Percentiles rank a stretch among this genome's conserved stretches.
These are phyloP conservation scores for Gandaritis pyraliata DNA, from an alignment of 2,888 invertebrate species.

Conservation along the genomic window DNA sequence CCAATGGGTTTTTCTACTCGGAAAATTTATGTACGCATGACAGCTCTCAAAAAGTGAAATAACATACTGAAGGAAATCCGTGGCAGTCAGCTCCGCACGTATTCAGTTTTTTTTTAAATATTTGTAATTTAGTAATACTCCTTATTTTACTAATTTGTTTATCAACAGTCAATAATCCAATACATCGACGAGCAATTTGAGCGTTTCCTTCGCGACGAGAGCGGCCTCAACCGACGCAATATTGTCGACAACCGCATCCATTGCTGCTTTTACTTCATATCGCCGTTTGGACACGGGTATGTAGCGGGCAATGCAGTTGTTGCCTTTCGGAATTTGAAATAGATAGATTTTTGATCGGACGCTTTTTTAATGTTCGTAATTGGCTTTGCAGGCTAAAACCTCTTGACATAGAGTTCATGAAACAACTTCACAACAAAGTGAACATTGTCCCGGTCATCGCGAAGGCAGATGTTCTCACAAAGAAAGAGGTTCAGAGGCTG, in stretches of 20 bases:
- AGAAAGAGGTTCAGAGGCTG: constrained; percentile 93
- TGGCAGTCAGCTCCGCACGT: too few species aligned
- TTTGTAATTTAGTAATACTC: too few species aligned
- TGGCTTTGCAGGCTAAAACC: constrained; percentile 90
- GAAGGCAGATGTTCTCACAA: constrained; percentile 97
- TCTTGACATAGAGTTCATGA: constrained; percentile 97
- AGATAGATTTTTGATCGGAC: too few species aligned
- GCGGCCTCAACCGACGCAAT: constrained; percentile 97
- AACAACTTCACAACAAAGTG: constrained; percentile 96
- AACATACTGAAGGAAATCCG: too few species aligned
- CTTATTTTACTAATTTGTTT: neutral
- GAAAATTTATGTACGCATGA: too few species aligned
- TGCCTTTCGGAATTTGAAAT: too few species aligned
- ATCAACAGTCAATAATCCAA: constrained; percentile 91
- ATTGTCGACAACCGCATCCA: constrained; percentile 99
- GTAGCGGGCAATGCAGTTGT: constrained; percentile 35
- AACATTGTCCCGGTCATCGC: constrained; percentile 99
- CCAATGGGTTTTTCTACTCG: too few species aligned
- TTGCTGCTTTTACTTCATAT: constrained; percentile 98
- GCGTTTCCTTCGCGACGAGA: constrained; percentile 95
- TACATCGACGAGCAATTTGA: constrained; percentile 99
- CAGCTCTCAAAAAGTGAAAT: too few species aligned
- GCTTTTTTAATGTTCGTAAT: neutral
- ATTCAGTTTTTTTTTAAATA: too few species aligned
- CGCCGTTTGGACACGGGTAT: constrained; percentile 98